Base-by-base conservation (phyloP, 2,113 vertebrate species). In the Mormyrus lacerda region DNA sequence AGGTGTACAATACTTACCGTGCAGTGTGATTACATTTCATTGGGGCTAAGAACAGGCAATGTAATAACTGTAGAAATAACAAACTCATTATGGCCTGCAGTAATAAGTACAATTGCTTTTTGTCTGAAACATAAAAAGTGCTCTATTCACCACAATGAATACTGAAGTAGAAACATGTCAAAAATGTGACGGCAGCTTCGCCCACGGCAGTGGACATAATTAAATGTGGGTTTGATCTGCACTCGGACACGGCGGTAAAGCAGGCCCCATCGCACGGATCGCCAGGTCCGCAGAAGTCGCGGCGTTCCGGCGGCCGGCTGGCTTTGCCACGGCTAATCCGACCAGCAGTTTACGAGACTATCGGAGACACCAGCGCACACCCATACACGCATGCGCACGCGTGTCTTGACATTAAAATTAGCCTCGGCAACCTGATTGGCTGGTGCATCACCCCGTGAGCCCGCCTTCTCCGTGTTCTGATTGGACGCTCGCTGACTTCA, bases 401-500 rank as follows among this genome's bases (percentile, higher is more conserved):
- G 39, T 44, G n/a, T 47, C 48, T 27, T 88, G 87, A 51, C 39
- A 44, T 48, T 5, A 76, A 90, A 79, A 88, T 10, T 11, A 13
- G n/a, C 7, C 42, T 19, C 86, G 45, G 85, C 2, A 3, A 45
- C 4, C 2, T 91, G 65, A 93, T 92, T 93, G 91, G 92, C 15
- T 45, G 9, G 1, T n/a, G 2, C 8, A 1, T 5, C 0, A 21
- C 39, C 1, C 15, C 69, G 44, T 4, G 39, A 88, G 42, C 51
- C 95, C 94, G 91, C 94, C 95, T 31, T 7, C 88, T 1, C 82
- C 5, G 82, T 0, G 10, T 90, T 89, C 1, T 94, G 94, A 96
- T 96, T 96, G 95, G 96, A 0, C 88, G 2, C 88, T 65, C 91
- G 93, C 89, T 88, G 91, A 89, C 92, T 31, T 65, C 93, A 91